phyloP scores from a whole-genome alignment of 2,113 vertebrate species.

The Poecile atricapillus region DNA sequence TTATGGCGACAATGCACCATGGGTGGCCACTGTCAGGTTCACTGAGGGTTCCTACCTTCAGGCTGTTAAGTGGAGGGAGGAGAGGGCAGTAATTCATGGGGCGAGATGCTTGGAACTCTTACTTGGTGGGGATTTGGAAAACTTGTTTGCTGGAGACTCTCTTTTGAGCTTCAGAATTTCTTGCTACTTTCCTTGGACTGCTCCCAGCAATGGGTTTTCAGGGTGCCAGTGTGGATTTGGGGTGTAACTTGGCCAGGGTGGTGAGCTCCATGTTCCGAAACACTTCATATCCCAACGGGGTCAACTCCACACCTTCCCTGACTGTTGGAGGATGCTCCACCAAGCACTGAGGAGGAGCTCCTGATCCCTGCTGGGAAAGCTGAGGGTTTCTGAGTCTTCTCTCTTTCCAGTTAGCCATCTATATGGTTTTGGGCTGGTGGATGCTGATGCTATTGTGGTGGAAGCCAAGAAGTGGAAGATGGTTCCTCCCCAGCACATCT shows the following conservation, averaged over 20 bases:
- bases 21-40: neutral
- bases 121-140: neutral
- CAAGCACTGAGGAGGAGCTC: neutral
- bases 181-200: neutral
- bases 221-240: neutral
- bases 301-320: neutral
- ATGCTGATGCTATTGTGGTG: conserved; percentile 88
- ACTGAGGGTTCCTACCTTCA: neutral
- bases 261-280: neutral
- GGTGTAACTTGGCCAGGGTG: neutral
- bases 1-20: accelerated
- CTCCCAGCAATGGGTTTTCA: neutral
- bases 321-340: neutral
- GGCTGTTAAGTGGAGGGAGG: neutral
- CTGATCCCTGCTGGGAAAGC: neutral
- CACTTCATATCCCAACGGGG: accelerated
- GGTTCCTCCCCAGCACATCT: conserved; percentile 83
- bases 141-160: neutral
- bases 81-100: neutral
- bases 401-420: conserved; percentile 89
- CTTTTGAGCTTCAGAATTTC: neutral
- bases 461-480: conserved; percentile 87
- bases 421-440: conserved; percentile 93
- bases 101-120: neutral
- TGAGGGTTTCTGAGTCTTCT: conserved; percentile 65